Base-by-base conservation (phyloP, 2,888 invertebrate genomes). In the Drosophila ustulata region DNA sequence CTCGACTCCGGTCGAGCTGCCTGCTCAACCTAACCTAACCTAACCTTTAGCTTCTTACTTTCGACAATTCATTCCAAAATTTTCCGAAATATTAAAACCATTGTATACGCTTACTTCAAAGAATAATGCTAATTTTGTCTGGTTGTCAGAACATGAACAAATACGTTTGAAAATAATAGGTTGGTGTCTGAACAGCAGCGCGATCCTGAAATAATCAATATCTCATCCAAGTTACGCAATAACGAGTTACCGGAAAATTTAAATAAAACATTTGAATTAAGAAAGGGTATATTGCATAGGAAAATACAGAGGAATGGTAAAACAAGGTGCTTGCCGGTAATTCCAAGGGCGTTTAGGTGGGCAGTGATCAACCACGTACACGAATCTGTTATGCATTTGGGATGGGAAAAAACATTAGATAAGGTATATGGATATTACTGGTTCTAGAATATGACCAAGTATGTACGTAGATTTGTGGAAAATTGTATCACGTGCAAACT, bases 391-490 rank as follows among this genome's bases (percentile, higher is more conserved):
- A 51, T 37, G 23, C 51, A 51, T 37, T 34, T 51, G 6, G 37
- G 51, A 37, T 51, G 37, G 37, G 41, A 37, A 51, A 51, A 51
- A n/a, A 50, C 50, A 11, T 34, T 50, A 11, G 34, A 34, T 11
- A 32, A 47, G 13, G 47, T n/a, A 6, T 47, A 50, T 34, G 18
- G 50, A 23, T 34, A 50, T 34, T 34, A 50, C 32, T 50, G 50
- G 32, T 9, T 30, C 13, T 13, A 57, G 9, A 37, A 52, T 28
- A 63, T 63, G 59, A 41, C 11, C 8, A 45, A 45, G 13, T 30
- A 49, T 30, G 28, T 30, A 3, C 52, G 55, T 45, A 18, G 23
- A 32, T 56, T 56, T 56, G 32, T 46, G 2, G 56, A 56, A n/a
- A n/a, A n/a, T n/a, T n/a, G n/a, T n/a, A n/a, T n/a, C n/a, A n/a